Evolutionary conservation across 2,888 invertebrate genomes (phyloP).

Genomic region (Epicampocera succincta): DNA sequence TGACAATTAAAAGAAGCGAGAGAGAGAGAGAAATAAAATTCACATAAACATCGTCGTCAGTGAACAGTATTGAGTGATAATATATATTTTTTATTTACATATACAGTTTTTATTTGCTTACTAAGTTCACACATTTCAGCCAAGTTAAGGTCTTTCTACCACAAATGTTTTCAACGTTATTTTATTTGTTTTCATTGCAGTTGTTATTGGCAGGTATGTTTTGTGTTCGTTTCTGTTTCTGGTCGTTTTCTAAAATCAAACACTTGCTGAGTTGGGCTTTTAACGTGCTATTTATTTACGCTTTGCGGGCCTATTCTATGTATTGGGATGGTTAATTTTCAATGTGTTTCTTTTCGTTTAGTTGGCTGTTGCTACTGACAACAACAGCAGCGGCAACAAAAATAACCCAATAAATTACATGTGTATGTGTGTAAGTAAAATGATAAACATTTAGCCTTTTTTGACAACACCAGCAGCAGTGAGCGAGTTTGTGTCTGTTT

Average conservation of each 20-base stretch:
- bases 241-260: background rate
- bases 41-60: too few relatives aligned
- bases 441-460: conserved; percentile 37
- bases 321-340: background rate
- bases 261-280: conserved; percentile 25
- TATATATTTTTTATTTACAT: too few relatives aligned
- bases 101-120: background rate
- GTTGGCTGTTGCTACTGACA: conserved; percentile 65
- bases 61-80: too few relatives aligned
- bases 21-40: too few relatives aligned
- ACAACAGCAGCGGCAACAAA: conserved; percentile 47
- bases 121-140: conserved; percentile 9
- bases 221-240: too few relatives aligned
- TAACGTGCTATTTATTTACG: conserved; percentile 19
- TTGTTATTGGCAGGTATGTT: background rate
- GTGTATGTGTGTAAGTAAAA: background rate
- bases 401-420: conserved; percentile 35
- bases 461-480: background rate
- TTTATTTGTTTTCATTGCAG: background rate
- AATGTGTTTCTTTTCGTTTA: conserved; percentile 37
- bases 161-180: conserved; percentile 22
- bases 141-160: conserved; percentile 11
- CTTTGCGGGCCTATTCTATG: background rate
- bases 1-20: background rate
- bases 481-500: background rate